Evolutionary conservation across 92 coral and sea anemone species (phyloP).

Genomic region (Paragorgia papillata): DNA sequence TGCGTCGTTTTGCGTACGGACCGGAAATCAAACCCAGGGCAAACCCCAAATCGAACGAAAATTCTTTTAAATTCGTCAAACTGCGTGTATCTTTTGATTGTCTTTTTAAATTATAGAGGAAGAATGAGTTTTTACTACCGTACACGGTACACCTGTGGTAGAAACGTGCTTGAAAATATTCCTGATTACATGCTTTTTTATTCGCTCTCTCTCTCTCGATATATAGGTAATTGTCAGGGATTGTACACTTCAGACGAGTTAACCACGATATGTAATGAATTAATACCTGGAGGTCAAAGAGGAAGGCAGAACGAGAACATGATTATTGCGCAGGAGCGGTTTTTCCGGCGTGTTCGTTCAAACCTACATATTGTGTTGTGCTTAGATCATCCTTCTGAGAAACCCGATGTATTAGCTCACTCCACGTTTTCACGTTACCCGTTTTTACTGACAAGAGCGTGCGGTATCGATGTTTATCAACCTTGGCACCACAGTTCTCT

Average conservation of each 20-base stretch:
- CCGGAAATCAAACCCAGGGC: too few species aligned
- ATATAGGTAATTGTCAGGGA: constrained; percentile 89
- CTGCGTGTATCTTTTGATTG: too few species aligned
- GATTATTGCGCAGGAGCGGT: constrained; percentile 90
- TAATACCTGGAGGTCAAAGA: constrained; percentile 88
- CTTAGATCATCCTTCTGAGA: constrained; percentile 53
- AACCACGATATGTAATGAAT: constrained; percentile 78
- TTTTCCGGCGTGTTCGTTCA: constrained; percentile 89
- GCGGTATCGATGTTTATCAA: constrained; percentile 81
- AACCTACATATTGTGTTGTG: constrained; percentile 85
- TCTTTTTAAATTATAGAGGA: too few species aligned
- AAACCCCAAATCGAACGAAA: too few species aligned
- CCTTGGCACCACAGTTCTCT: constrained; percentile 92
- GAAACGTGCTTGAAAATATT: too few species aligned
- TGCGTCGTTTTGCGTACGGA: too few species aligned
- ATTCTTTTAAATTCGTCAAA: too few species aligned
- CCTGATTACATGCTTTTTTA: too few species aligned
- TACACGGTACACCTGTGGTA: too few species aligned
- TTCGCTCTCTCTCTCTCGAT: too few species aligned
- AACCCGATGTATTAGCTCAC: constrained; percentile 35
- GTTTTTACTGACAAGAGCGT: constrained; percentile 73
- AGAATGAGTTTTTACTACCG: too few species aligned
- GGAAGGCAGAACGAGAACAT: constrained; percentile 82
- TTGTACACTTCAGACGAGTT: constrained; percentile 78
- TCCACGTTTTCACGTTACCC: constrained; percentile 72